Percentiles rank a stretch among this genome's conserved stretches.
phyloP scores from a whole-genome alignment of 1,140 invertebrate species.

The Pectinophora gossypiella region DNA sequence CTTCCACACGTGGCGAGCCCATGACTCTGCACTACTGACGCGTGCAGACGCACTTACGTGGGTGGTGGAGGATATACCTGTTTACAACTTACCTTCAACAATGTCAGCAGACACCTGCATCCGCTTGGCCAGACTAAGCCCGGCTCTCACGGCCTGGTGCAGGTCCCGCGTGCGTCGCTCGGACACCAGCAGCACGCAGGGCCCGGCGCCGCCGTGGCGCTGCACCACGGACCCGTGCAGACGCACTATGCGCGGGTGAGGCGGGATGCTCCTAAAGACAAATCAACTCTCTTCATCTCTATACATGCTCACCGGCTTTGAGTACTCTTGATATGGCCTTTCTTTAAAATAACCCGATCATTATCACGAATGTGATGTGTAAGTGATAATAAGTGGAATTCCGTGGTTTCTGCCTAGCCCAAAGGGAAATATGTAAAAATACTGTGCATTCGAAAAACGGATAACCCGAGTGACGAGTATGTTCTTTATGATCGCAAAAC shows the following conservation, averaged over 20 bases:
- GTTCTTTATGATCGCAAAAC: too few relatives aligned
- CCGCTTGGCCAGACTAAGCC: slow-evolving; percentile 80
- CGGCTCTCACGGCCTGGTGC: slow-evolving; percentile 85
- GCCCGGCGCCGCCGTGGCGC: slow-evolving; percentile 63
- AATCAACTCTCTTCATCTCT: too few relatives aligned
- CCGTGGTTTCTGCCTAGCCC: too few relatives aligned
- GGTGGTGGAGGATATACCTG: slow-evolving; percentile 91
- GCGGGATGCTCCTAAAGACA: slow-evolving; percentile 83
- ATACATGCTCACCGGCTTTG: too few relatives aligned
- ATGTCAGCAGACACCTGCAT: slow-evolving; percentile 90
- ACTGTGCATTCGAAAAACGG: too few relatives aligned
- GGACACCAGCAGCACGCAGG: slow-evolving; percentile 89
- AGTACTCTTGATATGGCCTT: too few relatives aligned
- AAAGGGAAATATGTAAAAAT: too few relatives aligned
- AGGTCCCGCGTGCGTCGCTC: slow-evolving; percentile 85
- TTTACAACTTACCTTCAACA: slow-evolving; percentile 81
- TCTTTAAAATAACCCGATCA: too few relatives aligned
- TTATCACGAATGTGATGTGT: too few relatives aligned
- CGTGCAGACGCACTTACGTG: slow-evolving; percentile 85
- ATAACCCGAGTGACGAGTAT: too few relatives aligned
- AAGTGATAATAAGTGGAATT: too few relatives aligned
- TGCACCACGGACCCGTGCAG: slow-evolving; percentile 91
- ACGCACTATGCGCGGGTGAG: slow-evolving; percentile 89
- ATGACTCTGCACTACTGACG: slow-evolving; percentile 86
- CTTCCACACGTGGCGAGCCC: slow-evolving; percentile 78